Evolutionary conservation across 1,140 invertebrate species (phyloP).

Genomic region (Zaprionus inermis): DNA sequence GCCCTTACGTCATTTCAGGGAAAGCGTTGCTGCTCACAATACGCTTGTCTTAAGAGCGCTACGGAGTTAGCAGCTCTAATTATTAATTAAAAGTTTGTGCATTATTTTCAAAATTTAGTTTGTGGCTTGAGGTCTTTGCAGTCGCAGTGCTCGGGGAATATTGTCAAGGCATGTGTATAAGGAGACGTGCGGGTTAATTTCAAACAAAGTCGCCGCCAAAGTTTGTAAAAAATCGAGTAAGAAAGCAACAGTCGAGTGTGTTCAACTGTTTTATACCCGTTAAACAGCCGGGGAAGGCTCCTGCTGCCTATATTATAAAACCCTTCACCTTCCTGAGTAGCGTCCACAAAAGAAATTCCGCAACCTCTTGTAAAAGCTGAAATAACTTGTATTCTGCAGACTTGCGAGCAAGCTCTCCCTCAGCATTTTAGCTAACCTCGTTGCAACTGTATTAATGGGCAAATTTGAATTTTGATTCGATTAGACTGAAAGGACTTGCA

Average conservation of each 20-base stretch:
- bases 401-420: too few relatives aligned
- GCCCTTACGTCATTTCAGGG: slow-evolving; percentile 43
- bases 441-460: not conserved
- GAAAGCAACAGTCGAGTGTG: too few relatives aligned
- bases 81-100: slow-evolving; percentile 70
- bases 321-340: too few relatives aligned
- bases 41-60: slow-evolving; percentile 13
- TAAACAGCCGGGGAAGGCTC: too few relatives aligned
- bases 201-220: not conserved
- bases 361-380: too few relatives aligned
- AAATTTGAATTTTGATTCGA: slow-evolving; percentile 13
- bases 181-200: not conserved
- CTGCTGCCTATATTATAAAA: too few relatives aligned
- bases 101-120: slow-evolving; percentile 57
- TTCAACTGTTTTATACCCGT: too few relatives aligned
- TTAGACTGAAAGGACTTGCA: slow-evolving; percentile 8
- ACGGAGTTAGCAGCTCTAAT: slow-evolving; percentile 45
- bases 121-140: slow-evolving; percentile 32
- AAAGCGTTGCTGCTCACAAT: slow-evolving; percentile 19
- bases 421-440: not conserved
- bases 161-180: not conserved
- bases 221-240: not conserved
- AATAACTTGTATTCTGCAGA: not conserved
- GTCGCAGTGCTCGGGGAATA: not conserved
- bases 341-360: too few relatives aligned